phyloP scores from a whole-genome alignment of 2,113 vertebrate genomes.

The Heterotilapia buettikoferi region DNA sequence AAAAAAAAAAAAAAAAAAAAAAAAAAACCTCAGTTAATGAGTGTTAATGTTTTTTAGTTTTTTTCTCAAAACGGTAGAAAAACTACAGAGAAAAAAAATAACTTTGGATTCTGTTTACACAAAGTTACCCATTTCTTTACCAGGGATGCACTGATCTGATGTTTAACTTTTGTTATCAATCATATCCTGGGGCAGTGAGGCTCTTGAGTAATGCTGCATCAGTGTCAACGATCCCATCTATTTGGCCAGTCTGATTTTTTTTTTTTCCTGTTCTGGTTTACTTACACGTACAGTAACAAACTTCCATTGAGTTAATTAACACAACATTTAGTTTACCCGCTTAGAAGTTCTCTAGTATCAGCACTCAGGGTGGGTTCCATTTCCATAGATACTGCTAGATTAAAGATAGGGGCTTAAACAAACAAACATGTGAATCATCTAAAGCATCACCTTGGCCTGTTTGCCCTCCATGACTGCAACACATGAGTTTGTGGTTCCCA shows the following conservation, averaged over 20 bases:
- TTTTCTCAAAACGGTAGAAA: not conserved
- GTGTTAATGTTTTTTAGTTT: not conserved
- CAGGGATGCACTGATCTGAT: not conserved
- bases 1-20: too few relatives aligned
- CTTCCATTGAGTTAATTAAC: not conserved
- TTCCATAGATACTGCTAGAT: not conserved
- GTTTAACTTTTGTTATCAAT: not conserved
- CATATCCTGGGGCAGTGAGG: not conserved
- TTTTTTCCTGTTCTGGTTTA: not conserved
- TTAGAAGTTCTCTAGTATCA: not conserved
- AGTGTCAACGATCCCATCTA: not conserved
- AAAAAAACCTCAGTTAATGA: not conserved
- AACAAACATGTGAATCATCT: not conserved
- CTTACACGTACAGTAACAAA: not conserved
- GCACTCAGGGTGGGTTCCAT: not conserved
- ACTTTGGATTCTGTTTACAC: not conserved
- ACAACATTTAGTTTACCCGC: not conserved
- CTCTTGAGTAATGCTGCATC: not conserved
- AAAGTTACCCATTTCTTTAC: not conserved
- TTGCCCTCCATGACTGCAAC: constrained; percentile 99
- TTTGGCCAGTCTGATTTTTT: not conserved
- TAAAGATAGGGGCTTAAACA: not conserved
- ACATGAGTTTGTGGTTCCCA: constrained; percentile 98
- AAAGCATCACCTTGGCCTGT: constrained; percentile 83
- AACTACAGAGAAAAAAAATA: rapidly evolving